Base-by-base conservation (phyloP, 1,140 invertebrate species). In the Heterodera carotae region DNA sequence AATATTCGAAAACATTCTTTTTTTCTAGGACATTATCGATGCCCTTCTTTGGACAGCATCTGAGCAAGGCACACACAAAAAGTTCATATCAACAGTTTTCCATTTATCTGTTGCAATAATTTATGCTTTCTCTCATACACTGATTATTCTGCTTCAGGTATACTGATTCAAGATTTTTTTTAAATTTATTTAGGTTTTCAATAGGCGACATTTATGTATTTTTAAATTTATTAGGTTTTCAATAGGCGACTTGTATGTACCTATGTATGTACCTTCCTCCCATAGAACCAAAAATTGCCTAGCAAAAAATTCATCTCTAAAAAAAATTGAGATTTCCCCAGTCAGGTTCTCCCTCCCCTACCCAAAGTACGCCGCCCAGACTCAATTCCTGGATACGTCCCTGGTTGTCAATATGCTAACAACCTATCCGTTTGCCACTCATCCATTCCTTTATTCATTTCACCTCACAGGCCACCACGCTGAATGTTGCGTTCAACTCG, bases 401-500 rank as follows among this genome's bases (percentile, higher is more conserved):
- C n/a, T n/a, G n/a, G n/a, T n/a, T n/a, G n/a, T n/a, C n/a, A n/a
- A n/a, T n/a, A n/a, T n/a, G n/a, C n/a, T n/a, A n/a, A n/a, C n/a
- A n/a, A n/a, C n/a, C n/a, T n/a, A n/a, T n/a, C n/a, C n/a, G 39
- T 39, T 39, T 1, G 39, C 39, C 2, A 2, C 7, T 69, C n/a
- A n/a, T n/a, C n/a, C n/a, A n/a, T n/a, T n/a, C n/a, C n/a, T n/a
- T 36, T 48, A 59, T 29, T 31, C n/a, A n/a, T 80, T 76, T 59
- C n/a, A 27, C 31, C 8, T 93, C 94, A 85, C 92, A 97, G 93
- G 95, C 95, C 27, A 97, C 95, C 31, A 95, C 94, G 36, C 90
- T 99, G 1, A 99, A 98, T 90, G 97, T 99, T 68, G 97, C 97
- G 6, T 96, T 99, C 79, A 99, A 99, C 89, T 97, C 97, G 0